Evolutionary conservation across 2,113 vertebrate genomes (phyloP).

Genomic region (Equus przewalskii): DNA sequence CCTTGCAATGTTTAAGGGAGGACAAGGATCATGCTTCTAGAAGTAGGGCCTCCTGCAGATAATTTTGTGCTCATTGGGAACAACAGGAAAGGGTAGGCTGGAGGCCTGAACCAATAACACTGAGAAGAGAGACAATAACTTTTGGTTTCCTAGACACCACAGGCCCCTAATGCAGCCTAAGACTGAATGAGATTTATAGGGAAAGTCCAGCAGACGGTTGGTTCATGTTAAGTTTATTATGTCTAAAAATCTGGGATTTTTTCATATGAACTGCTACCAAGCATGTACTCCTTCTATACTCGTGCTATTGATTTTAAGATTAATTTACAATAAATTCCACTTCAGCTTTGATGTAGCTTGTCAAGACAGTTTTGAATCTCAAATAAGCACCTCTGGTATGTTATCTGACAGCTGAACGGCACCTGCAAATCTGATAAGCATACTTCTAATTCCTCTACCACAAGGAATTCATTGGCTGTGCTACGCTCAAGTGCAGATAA

Average conservation of each 20-base stretch:
- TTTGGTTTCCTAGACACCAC: neutral
- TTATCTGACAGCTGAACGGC: neutral
- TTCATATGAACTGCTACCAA: neutral
- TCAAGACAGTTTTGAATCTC: neutral
- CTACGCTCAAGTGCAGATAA: neutral
- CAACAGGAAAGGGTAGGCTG: neutral
- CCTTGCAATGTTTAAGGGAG: neutral
- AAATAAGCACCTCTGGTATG: neutral
- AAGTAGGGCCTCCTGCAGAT: neutral
- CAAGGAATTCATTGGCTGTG: neutral
- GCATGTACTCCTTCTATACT: neutral
- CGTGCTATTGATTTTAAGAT: neutral
- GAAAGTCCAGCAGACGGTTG: neutral
- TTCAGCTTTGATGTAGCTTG: neutral
- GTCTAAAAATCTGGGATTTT: neutral
- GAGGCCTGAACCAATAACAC: neutral
- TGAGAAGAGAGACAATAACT: neutral
- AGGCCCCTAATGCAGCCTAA: neutral
- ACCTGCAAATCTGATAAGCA: neutral
- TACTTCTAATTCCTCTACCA: neutral
- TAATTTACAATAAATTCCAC: neutral
- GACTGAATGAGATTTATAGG: fast-evolving
- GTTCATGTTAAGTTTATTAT: fast-evolving
- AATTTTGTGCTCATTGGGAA: neutral
- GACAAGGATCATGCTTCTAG: neutral